Percentiles rank a stretch among this genome's conserved stretches.
Evolutionary conservation across 2,113 vertebrate species (phyloP).

Genomic region (Chloroceryle aenea): DNA sequence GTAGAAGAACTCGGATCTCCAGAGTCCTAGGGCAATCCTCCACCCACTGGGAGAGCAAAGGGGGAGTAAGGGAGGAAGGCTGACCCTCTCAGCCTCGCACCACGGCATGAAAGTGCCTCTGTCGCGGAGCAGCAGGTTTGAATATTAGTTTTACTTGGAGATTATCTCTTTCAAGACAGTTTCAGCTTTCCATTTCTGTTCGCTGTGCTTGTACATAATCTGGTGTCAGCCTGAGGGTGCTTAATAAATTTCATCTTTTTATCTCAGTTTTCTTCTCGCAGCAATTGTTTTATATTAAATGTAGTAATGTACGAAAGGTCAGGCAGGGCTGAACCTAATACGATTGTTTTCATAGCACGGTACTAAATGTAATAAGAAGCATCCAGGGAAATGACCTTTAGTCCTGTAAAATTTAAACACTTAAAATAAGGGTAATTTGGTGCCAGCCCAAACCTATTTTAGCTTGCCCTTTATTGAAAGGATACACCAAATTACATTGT

Average conservation of each 20-base stretch:
- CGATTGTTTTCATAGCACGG: neutral
- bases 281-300: conserved; percentile 14
- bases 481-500: neutral
- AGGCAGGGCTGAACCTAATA: neutral
- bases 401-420: conserved; percentile 2
- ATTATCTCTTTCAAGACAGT: neutral
- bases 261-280: neutral
- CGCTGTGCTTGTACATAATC: neutral
- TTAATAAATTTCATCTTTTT: neutral
- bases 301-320: neutral
- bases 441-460: conserved; percentile 8
- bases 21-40: neutral
- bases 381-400: conserved; percentile 5
- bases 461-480: conserved; percentile 10
- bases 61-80: neutral
- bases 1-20: fast-evolving
- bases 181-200: neutral
- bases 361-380: neutral
- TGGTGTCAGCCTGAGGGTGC: neutral
- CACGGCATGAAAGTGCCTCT: fast-evolving
- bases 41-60: fast-evolving
- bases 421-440: conserved; percentile 7
- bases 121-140: neutral
- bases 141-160: neutral
- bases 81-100: neutral